Conservation (phyloP, 2,113 vertebrate genomes). For the Ptyas mucosa region DNA sequence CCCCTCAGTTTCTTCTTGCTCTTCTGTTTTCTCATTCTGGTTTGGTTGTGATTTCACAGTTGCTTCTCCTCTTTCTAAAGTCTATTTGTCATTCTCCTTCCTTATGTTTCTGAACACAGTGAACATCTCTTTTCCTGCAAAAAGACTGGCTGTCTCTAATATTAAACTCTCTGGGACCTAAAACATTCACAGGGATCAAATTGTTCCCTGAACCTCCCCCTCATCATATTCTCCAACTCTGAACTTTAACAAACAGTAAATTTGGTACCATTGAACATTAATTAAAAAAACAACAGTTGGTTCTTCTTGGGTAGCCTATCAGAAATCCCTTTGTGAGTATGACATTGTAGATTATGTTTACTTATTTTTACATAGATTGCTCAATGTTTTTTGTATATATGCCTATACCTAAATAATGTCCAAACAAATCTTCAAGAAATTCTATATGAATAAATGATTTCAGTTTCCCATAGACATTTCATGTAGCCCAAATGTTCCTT, state of each 20-base stretch:
- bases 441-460: background rate
- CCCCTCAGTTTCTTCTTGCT: background rate
- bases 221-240: background rate
- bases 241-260: background rate
- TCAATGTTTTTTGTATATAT: background rate
- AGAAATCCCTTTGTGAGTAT: background rate
- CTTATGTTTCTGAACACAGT: background rate
- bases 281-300: background rate
- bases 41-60: background rate
- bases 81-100: background rate
- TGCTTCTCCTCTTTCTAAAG: background rate
- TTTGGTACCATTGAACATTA: background rate
- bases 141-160: background rate
- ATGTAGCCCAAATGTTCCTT: background rate
- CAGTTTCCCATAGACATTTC: background rate
- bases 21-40: background rate
- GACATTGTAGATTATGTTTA: background rate
- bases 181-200: background rate
- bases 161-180: background rate
- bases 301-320: background rate
- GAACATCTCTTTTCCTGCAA: background rate
- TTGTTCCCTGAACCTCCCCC: background rate
- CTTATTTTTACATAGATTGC: background rate
- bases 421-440: background rate
- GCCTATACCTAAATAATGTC: background rate